Conservation (phyloP, 2,113 vertebrate species). For the Pseudorasbora parva region DNA sequence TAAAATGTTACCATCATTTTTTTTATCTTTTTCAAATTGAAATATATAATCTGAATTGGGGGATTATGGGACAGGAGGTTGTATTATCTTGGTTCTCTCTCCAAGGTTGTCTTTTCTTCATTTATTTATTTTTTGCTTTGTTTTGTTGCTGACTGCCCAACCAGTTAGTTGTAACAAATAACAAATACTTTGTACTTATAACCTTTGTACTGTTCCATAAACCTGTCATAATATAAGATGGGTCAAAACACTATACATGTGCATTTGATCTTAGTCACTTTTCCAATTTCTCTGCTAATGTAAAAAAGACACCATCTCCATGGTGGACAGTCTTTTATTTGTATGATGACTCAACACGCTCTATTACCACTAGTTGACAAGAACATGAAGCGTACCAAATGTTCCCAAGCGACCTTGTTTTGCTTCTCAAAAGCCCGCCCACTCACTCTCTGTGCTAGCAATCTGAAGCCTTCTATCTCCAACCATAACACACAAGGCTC, state of each 20-base stretch:
- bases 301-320: neutral
- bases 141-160: too few relatives aligned
- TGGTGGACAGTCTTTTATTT: slow-evolving; percentile 58
- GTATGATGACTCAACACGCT: slow-evolving; percentile 66
- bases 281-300: neutral
- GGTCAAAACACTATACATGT: neutral
- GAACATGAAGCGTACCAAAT: slow-evolving; percentile 62
- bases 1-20: too few relatives aligned
- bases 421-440: slow-evolving; percentile 54
- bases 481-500: neutral
- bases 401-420: slow-evolving; percentile 62
- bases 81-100: too few relatives aligned
- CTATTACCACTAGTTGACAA: slow-evolving; percentile 59
- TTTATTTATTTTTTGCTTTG: too few relatives aligned
- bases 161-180: neutral
- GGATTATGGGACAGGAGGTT: too few relatives aligned
- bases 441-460: slow-evolving; percentile 56
- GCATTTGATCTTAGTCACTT: slow-evolving; percentile 12
- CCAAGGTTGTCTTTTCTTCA: too few relatives aligned
- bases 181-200: neutral
- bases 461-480: slow-evolving; percentile 27
- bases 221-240: neutral
- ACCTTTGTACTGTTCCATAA: neutral
- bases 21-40: too few relatives aligned
- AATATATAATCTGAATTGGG: too few relatives aligned